A percentile compares a stretch with the other conserved stretches of the same genome.
Evolutionary conservation across 2,888 invertebrate species (phyloP).

Genomic region (Patella caerulea): DNA sequence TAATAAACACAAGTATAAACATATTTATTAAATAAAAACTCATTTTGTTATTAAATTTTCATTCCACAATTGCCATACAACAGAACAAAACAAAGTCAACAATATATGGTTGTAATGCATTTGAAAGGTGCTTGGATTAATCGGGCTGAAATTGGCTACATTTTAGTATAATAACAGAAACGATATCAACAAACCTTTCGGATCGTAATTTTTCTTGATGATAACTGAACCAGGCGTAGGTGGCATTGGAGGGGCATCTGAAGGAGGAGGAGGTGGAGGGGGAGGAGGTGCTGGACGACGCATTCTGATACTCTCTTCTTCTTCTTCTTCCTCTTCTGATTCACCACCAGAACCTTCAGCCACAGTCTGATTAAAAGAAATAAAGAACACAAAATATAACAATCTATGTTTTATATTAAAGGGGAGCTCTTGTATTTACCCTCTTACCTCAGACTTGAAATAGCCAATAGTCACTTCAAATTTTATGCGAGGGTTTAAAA

Average conservation of each 20-base stretch:
- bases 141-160: too few relatives aligned
- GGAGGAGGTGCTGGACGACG: conserved; percentile 65
- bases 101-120: too few relatives aligned
- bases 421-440: too few relatives aligned
- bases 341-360: conserved; percentile 35
- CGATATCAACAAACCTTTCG: conserved; percentile 77
- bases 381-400: not conserved
- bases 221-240: conserved; percentile 93
- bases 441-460: too few relatives aligned
- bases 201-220: conserved; percentile 96
- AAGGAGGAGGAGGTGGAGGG: conserved; percentile 73
- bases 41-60: too few relatives aligned
- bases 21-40: too few relatives aligned
- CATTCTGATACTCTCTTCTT: conserved; percentile 57
- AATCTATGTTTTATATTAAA: too few relatives aligned
- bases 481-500: too few relatives aligned
- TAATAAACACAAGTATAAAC: conserved; percentile 17
- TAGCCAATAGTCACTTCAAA: too few relatives aligned
- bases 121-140: too few relatives aligned
- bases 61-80: not conserved
- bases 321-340: conserved; percentile 62
- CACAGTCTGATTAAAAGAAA: not conserved
- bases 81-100: too few relatives aligned
- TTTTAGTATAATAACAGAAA: not conserved
- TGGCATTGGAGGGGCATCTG: conserved; percentile 82